Percentiles rank a stretch among this genome's conserved stretches.
phyloP scores from a whole-genome alignment of 2,797 vertebrate genomes.

The Momotus momota region DNA sequence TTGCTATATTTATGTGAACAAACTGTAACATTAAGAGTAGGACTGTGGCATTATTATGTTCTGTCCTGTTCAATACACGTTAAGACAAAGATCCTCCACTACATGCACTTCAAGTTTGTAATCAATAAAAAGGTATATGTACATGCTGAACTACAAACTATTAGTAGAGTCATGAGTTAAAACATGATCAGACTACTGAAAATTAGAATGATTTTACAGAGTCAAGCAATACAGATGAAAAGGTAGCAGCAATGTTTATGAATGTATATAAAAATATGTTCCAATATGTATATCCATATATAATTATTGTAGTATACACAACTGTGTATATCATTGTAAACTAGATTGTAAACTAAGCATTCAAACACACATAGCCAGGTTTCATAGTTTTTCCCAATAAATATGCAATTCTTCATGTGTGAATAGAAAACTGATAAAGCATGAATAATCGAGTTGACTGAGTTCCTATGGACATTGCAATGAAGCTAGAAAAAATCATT shows the following conservation, averaged over 20 bases:
- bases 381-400: neutral
- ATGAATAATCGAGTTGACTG: neutral
- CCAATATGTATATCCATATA: neutral
- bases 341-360: neutral
- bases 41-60: neutral
- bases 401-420: neutral
- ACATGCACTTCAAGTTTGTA: neutral
- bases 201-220: neutral
- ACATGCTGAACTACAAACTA: neutral
- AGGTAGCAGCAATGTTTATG: neutral
- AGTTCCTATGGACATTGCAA: neutral
- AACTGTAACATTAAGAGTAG: neutral
- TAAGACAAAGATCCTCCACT: neutral
- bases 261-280: neutral
- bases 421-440: neutral
- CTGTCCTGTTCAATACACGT: neutral
- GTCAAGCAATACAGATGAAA: fast-evolving
- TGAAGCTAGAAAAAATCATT: neutral
- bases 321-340: fast-evolving
- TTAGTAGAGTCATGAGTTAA: neutral
- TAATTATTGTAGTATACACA: neutral
- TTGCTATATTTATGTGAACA: neutral
- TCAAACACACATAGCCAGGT: neutral
- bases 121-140: neutral
- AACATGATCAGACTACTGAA: neutral